Base-by-base conservation (phyloP, 1,140 invertebrate genomes). In the Zaprionus camerounensis region DNA sequence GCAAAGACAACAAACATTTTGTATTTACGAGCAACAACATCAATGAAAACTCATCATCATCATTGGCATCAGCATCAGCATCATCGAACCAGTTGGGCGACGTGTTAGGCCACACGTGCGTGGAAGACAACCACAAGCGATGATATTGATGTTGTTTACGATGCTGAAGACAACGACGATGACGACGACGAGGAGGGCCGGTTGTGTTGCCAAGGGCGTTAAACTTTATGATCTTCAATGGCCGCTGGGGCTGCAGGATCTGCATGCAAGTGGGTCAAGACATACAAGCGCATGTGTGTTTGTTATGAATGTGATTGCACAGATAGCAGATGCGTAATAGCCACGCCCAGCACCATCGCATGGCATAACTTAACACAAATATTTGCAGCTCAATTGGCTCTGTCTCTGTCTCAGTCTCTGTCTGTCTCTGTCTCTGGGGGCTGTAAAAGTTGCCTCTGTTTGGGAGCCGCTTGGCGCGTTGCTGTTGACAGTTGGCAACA, bases 401-500 rank as follows among this genome's bases (percentile, higher is more conserved):
- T 63, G 58, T 15, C 64, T 44, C 55, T 76, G 44, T 44, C 75
- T 78, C 49, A 41, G 61, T 70, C 49, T 41, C 5, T 2, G 20
- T 22, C 20, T 49, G 46, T 49, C 46, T 49, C 46, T 38, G 13
- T n/a, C 31, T 46, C 26, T 41, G 28, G 58, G 41, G 41, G 49
- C 57, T 51, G 56, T 58, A 59, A 66, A 70, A 57, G 61, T 56
- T 75, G 38, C 56, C 65, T 71, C 36, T 51, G 56, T 72, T 65
- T 44, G 59, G 36, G 24, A 62, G 61, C 34, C 28, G 38, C 41
- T 44, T 72, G n/a, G 36, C 24, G 63, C 62, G 22, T 38, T 41
- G 51, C 65, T 78, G 78, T 77, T 80, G 84, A 78, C 83, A 83
- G 84, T 67, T 81, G 73, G 77, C 61, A 83, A 88, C 83, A 83